A percentile compares a stretch with the other conserved stretches of the same genome.
Evolutionary conservation across 2,888 invertebrate genomes (phyloP).

Genomic region (Cremastobaeus sp.): DNA sequence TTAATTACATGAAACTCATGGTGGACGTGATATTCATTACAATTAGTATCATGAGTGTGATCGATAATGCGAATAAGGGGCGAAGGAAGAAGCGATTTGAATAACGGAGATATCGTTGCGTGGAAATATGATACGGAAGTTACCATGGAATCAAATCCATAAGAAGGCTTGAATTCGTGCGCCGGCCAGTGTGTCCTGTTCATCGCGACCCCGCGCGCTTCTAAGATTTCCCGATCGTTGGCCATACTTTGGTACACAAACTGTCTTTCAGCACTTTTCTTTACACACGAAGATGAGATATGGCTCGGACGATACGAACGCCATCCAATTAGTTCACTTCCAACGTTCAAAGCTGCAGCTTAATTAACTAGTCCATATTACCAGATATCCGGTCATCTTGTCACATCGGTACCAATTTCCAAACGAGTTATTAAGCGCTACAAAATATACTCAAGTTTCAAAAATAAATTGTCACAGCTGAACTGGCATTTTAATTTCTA

Average conservation of each 20-base stretch:
- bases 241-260: constrained; percentile 53
- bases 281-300: constrained; percentile 17
- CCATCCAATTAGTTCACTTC: constrained; percentile 21
- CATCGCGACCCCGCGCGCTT: constrained; percentile 78
- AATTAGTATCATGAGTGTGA: too few relatives aligned
- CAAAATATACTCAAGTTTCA: constrained; percentile 14
- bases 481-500: constrained; percentile 13
- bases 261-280: constrained; percentile 11
- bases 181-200: constrained; percentile 82
- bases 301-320: constrained; percentile 3
- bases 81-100: too few relatives aligned
- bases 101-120: too few relatives aligned
- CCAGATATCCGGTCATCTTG: constrained; percentile 32
- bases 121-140: too few relatives aligned
- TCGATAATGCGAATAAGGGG: too few relatives aligned
- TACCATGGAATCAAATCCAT: constrained; percentile 71
- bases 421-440: constrained; percentile 18
- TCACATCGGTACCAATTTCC: constrained; percentile 10
- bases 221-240: constrained; percentile 64
- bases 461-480: constrained; percentile 11
- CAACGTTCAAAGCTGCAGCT: constrained; percentile 27
- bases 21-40: too few relatives aligned
- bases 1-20: too few relatives aligned
- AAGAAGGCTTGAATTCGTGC: constrained; percentile 73
- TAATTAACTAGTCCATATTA: constrained; percentile 38